Evolutionary conservation across 2,113 vertebrate genomes (phyloP), one percentile per base, ranked within the genome.

Genomic region (Excalfactoria chinensis): DNA sequence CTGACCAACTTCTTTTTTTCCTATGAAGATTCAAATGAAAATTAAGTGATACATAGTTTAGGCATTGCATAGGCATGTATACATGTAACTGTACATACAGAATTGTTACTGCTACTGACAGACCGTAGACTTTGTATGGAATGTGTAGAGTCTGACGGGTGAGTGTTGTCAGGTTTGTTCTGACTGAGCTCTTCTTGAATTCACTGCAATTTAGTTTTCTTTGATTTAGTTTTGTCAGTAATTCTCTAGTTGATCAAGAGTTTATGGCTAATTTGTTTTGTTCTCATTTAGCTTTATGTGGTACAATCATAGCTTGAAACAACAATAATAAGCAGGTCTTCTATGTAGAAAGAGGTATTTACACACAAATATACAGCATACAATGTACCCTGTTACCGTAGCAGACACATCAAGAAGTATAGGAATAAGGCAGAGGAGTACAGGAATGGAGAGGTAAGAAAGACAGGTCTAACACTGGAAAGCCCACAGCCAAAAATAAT

Each of bases 111-210:
- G 37, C 7, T 37, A 41, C 7, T 43, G 22, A 13, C 19, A 48
- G 13, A 22, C 15, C 25, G 34, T 2, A 41, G n/a, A 2, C 1
- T 2, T 10, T 43, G 9, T 18, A 5, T 21, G 0, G 1, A 44
- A 56, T 90, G 60, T 64, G 5, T 30, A 77, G 55, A 20, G 8
- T 9, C 22, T 43, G 35, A 34, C 30, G 30, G 15, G 10, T 21
- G 15, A 56, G 3, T 18, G 9, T 53, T 73, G 43, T 35, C 13
- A 59, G 19, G 4, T 59, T 77, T 81, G 43, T 6, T 43, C 8
- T 41, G 6, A 22, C 63, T 73, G 35, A 85, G 25, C 4, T 58
- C 56, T 76, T 75, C 40, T 37, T 59, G 17, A 35, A 49, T 14
- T 60, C 4, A 11, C 34, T n/a, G 17, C 3, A 49, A 13, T n/a